phyloP scores from a whole-genome alignment of 1,140 invertebrate species.

The Trichomalopsis sarcophagae region DNA sequence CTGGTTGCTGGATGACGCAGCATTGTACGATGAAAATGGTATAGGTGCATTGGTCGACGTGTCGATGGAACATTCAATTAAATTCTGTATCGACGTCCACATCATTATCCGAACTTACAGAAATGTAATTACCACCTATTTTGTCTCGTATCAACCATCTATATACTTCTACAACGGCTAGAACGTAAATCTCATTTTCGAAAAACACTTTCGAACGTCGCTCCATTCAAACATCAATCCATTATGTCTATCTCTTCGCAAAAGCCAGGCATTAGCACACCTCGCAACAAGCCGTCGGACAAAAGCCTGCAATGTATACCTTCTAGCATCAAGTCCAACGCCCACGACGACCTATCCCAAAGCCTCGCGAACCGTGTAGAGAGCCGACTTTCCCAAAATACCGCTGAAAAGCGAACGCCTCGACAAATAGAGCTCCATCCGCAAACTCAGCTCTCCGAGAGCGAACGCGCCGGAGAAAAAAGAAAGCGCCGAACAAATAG shows the following conservation, averaged over 20 bases:
- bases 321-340: neutral
- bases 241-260: too few relatives aligned
- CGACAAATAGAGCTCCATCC: slow-evolving; percentile 25
- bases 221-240: too few relatives aligned
- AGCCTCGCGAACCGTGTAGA: neutral
- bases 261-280: too few relatives aligned
- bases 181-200: too few relatives aligned
- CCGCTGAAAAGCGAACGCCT: slow-evolving; percentile 11
- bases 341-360: neutral
- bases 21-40: neutral
- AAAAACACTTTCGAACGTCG: too few relatives aligned
- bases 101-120: too few relatives aligned
- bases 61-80: too few relatives aligned
- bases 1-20: neutral
- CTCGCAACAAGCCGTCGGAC: too few relatives aligned
- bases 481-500: slow-evolving; percentile 27
- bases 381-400: slow-evolving; percentile 33
- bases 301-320: neutral
- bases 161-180: too few relatives aligned
- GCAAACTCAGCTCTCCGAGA: neutral
- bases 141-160: too few relatives aligned
- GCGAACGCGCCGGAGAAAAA: neutral
- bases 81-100: too few relatives aligned
- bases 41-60: neutral
- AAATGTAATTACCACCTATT: too few relatives aligned